Evolutionary conservation across 2,888 invertebrate species (phyloP).

Genomic region (Halictus quadricinctus): DNA sequence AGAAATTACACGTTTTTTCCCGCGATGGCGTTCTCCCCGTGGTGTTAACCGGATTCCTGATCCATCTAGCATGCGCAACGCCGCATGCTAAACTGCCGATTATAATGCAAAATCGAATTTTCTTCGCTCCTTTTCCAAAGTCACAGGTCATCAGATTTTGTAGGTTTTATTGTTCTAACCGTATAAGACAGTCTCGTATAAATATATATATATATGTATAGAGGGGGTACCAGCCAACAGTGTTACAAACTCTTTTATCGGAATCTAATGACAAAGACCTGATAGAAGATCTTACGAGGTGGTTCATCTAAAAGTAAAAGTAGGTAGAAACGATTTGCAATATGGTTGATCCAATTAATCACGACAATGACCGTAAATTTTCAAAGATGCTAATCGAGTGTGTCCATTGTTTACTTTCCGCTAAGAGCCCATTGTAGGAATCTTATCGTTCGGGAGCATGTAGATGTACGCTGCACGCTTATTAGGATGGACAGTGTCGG

Average conservation of each 20-base stretch:
- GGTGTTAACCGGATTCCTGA: slow-evolving; percentile 16
- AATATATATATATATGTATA: too few species aligned
- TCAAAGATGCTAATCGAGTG: slow-evolving; percentile 35
- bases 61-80: background rate
- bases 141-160: background rate
- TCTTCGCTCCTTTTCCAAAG: background rate
- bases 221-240: too few species aligned
- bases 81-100: background rate
- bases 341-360: background rate
- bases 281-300: background rate
- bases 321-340: background rate
- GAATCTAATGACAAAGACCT: too few species aligned
- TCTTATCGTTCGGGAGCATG: slow-evolving; percentile 21
- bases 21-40: background rate
- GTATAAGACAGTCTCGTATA: too few species aligned
- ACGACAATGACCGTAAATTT: slow-evolving; percentile 19
- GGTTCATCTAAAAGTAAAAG: background rate
- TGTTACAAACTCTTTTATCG: too few species aligned
- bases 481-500: slow-evolving; percentile 36
- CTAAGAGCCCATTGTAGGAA: slow-evolving; percentile 32
- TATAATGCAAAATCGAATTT: background rate
- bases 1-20: slow-evolving; percentile 17
- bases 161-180: background rate
- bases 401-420: slow-evolving; percentile 31
- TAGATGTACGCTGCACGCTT: background rate